phyloP scores from a whole-genome alignment of 2,797 vertebrate genomes.

The Petrocephalus sullivani region DNA sequence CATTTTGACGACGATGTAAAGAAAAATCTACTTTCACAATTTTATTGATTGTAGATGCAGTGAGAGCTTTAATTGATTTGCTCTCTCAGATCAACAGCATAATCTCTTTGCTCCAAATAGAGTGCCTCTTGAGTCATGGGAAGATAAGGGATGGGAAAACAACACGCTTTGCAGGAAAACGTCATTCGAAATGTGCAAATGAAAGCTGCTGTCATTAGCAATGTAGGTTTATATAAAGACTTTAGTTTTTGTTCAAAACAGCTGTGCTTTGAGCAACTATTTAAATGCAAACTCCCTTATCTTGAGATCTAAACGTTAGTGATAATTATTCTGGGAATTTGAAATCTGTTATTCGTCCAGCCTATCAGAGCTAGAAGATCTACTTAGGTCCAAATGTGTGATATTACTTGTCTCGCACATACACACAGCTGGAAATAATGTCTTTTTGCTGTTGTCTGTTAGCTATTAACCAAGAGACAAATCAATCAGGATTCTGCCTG shows the following conservation, averaged over 20 bases:
- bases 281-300: neutral
- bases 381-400: neutral
- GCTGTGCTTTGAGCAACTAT: neutral
- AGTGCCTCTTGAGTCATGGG: slow-evolving; percentile 34
- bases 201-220: neutral
- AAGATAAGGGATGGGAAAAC: slow-evolving; percentile 25
- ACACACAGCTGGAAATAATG: neutral
- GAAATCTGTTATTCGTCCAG: slow-evolving; percentile 4
- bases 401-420: slow-evolving; percentile 13
- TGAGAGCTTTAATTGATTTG: slow-evolving; percentile 67
- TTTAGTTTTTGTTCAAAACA: neutral
- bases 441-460: neutral
- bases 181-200: neutral
- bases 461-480: slow-evolving; percentile 11
- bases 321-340: slow-evolving; percentile 9
- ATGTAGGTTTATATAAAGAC: neutral
- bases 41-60: slow-evolving; percentile 61
- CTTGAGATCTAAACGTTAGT: slow-evolving; percentile 11
- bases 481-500: neutral
- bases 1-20: slow-evolving; percentile 48
- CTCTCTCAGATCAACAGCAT: slow-evolving; percentile 61
- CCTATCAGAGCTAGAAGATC: neutral
- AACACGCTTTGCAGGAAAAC: slow-evolving; percentile 5
- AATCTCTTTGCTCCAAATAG: slow-evolving; percentile 55
- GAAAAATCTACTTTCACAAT: slow-evolving; percentile 54